Evolutionary conservation across 2,113 vertebrate species (phyloP).

Genomic region (Poeciliopsis prolifica): DNA sequence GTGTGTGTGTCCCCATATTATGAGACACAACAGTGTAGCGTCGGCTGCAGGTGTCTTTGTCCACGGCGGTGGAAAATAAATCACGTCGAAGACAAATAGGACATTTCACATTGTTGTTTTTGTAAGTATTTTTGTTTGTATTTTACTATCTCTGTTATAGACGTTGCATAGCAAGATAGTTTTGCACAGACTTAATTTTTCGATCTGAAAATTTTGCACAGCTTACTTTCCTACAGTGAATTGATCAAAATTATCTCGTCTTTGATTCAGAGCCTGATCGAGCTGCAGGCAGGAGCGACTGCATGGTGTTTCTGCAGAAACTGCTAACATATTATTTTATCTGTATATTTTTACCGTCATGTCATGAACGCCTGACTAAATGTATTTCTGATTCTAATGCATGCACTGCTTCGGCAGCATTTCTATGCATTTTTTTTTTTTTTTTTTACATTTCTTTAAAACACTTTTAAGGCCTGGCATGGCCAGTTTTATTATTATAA

Average conservation of each 20-base stretch:
- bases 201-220: too few relatives aligned
- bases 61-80: too few relatives aligned
- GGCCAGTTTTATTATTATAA: neutral
- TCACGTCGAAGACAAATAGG: too few relatives aligned
- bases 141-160: too few relatives aligned
- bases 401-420: neutral
- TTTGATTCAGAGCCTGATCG: neutral
- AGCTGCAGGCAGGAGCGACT: neutral
- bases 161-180: too few relatives aligned
- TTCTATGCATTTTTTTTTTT: neutral
- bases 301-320: neutral
- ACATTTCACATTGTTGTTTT: too few relatives aligned
- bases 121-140: too few relatives aligned
- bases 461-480: neutral
- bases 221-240: too few relatives aligned
- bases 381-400: neutral
- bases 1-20: too few relatives aligned
- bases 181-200: too few relatives aligned
- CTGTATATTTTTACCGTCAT: neutral
- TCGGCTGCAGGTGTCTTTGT: too few relatives aligned
- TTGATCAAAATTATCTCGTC: neutral
- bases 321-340: neutral
- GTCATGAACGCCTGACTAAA: neutral
- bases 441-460: neutral
- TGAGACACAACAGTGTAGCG: too few relatives aligned